Percentiles rank a stretch among this genome's conserved stretches.
Evolutionary conservation across 2,888 invertebrate species (phyloP).

Genomic region (Ptycholaimellus sp.): DNA sequence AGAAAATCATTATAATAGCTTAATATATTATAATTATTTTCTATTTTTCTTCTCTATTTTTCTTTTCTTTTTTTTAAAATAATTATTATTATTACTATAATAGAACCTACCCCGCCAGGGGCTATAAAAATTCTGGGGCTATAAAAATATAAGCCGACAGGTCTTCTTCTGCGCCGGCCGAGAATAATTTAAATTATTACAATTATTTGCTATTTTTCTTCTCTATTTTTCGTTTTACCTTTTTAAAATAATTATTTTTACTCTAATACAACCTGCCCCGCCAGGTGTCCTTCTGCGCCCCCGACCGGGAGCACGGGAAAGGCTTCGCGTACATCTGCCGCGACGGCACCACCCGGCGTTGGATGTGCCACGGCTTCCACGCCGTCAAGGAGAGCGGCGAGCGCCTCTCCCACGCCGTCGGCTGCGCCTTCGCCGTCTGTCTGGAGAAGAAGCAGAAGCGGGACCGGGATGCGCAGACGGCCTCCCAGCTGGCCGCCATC

Average conservation of each 20-base stretch:
- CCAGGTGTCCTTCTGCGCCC: slow-evolving; percentile 82
- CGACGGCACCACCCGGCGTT: slow-evolving; percentile 86
- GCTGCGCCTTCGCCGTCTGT: slow-evolving; percentile 94
- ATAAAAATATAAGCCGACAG: too few relatives aligned
- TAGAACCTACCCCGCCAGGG: too few relatives aligned
- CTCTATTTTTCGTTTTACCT: too few relatives aligned
- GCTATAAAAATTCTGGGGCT: too few relatives aligned
- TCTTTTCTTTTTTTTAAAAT: too few relatives aligned
- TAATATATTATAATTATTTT: background rate
- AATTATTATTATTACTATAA: too few relatives aligned
- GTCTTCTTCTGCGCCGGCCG: too few relatives aligned
- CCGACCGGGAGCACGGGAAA: slow-evolving; percentile 84
- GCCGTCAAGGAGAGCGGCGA: slow-evolving; percentile 88
- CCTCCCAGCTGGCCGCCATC: background rate
- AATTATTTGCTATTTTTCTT: too few relatives aligned
- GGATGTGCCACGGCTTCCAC: slow-evolving; percentile 99
- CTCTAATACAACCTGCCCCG: too few relatives aligned
- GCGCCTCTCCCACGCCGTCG: slow-evolving; percentile 89
- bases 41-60: too few relatives aligned
- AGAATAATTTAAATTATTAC: too few relatives aligned
- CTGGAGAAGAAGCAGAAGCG: slow-evolving; percentile 86
- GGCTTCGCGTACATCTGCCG: slow-evolving; percentile 97
- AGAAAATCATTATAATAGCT: background rate
- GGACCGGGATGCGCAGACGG: slow-evolving; percentile 83
- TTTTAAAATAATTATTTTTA: too few relatives aligned